Percentiles rank a stretch among this genome's conserved stretches.
phyloP scores from a whole-genome alignment of 1,140 invertebrate species.

The Ctenoplectra terminalis region DNA sequence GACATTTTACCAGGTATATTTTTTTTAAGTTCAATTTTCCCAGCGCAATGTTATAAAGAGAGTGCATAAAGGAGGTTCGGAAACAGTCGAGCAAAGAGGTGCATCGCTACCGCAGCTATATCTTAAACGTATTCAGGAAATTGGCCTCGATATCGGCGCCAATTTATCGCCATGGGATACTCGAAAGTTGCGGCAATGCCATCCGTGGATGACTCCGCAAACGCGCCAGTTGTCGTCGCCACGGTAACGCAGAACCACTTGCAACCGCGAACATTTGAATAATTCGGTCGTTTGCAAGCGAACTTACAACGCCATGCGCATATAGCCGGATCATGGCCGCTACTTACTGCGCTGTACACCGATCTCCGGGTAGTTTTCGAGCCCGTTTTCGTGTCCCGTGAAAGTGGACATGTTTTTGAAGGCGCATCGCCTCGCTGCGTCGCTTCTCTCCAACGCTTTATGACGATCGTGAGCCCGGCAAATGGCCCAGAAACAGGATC shows the following conservation, averaged over 20 bases:
- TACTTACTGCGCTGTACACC: conserved; percentile 69
- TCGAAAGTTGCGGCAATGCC: conserved; percentile 55
- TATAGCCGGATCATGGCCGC: conserved; percentile 71
- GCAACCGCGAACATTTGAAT: conserved; percentile 75
- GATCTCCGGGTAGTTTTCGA: conserved; percentile 57
- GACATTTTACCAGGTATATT: not conserved
- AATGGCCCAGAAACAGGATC: conserved; percentile 62
- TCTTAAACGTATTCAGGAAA: conserved; percentile 78
- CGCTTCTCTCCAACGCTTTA: conserved; percentile 45
- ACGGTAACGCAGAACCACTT: conserved; percentile 62
- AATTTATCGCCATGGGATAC: conserved; percentile 75
- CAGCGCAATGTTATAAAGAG: not conserved
- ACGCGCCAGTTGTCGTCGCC: conserved; percentile 66
- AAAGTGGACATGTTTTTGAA: conserved; percentile 65
- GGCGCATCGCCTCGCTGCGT: conserved; percentile 9
- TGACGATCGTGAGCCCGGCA: conserved; percentile 46
- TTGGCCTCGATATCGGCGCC: conserved; percentile 76
- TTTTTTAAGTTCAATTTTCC: not conserved
- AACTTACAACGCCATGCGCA: conserved; percentile 69
- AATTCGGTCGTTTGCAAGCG: conserved; percentile 78
- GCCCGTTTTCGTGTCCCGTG: conserved; percentile 60
- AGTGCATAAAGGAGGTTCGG: not conserved
- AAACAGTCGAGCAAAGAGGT: too few relatives aligned
- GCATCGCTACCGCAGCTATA: conserved; percentile 52
- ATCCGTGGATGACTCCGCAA: conserved; percentile 62